Percentiles rank a stretch among this genome's conserved stretches.
These are phyloP conservation scores for Timandra comae DNA, from an alignment of 2,888 invertebrate species.

Conservation along the genomic window DNA sequence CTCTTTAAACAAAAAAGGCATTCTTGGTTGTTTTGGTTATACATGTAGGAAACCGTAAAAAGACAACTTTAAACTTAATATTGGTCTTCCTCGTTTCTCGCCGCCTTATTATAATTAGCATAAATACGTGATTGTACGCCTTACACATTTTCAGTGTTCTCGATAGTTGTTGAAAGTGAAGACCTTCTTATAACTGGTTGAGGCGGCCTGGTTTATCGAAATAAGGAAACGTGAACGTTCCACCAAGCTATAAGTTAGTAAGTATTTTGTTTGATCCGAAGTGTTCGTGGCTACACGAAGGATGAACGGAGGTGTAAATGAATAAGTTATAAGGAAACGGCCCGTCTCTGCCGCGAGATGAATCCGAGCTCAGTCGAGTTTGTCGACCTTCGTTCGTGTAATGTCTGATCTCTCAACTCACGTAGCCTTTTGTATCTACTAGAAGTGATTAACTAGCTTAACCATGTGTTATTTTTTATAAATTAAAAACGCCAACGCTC, in stretches of 20 bases:
- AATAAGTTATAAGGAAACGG: constrained; percentile 43
- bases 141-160: no score
- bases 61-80: no score
- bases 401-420: constrained; percentile 32
- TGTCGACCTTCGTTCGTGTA: constrained; percentile 47
- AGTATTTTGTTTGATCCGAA: constrained; percentile 9
- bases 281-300: constrained; percentile 16
- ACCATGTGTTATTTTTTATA: no score
- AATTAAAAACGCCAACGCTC: no score
- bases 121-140: no score
- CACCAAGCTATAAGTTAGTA: constrained; percentile 3
- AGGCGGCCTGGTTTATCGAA: constrained; percentile 1
- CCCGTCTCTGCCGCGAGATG: constrained; percentile 14
- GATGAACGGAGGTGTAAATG: constrained; percentile 33
- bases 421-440: constrained; percentile 24
- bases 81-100: no score
- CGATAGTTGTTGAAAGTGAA: no score
- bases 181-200: constrained; percentile 2
- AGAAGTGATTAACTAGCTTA: constrained; percentile 24
- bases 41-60: no score
- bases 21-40: no score
- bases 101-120: no score
- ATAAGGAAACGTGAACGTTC: constrained; percentile 3
- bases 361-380: constrained; percentile 36
- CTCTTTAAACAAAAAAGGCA: no score